Percentiles rank a stretch among this genome's conserved stretches.
Conservation (phyloP, 2,888 invertebrate species). For the Timema podura region DNA sequence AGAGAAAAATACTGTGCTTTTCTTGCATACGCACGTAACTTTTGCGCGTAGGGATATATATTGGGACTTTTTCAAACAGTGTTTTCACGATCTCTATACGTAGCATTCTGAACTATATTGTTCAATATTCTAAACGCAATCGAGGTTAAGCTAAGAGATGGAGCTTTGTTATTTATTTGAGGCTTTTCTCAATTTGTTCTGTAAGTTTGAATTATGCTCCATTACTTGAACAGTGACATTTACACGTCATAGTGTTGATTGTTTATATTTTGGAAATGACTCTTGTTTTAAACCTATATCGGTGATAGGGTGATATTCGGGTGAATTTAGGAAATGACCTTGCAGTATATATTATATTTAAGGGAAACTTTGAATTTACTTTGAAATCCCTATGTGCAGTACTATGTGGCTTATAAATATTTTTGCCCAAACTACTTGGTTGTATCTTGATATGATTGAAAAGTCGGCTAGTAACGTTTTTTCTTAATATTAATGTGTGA, state of each 20-base stretch:
- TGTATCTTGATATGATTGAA: no score
- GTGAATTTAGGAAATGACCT: slow-evolving; percentile 19
- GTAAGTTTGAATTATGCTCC: slow-evolving; percentile 28
- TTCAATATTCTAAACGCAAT: slow-evolving; percentile 32
- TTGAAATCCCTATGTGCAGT: not conserved
- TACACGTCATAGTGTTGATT: not conserved
- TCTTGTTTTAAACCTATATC: not conserved
- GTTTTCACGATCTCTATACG: slow-evolving; percentile 30
- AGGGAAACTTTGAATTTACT: no score
- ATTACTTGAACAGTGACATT: slow-evolving; percentile 18
- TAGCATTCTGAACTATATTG: slow-evolving; percentile 26
- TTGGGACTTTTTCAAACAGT: not conserved
- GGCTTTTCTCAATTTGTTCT: slow-evolving; percentile 26
- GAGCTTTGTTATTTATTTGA: slow-evolving; percentile 28
- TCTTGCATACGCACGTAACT: no score
- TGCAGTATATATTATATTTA: slow-evolving; percentile 8
- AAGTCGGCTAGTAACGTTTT: no score
- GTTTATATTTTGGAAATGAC: not conserved
- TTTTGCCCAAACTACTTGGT: no score
- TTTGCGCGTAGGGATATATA: no score
- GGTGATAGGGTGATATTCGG: not conserved
- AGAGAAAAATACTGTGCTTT: no score
- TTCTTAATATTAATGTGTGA: no score
- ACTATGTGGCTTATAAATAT: slow-evolving; percentile 19
- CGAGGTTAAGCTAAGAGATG: slow-evolving; percentile 31